Evolutionary conservation across 23 tunicate genomes (phyloP), one percentile per base, ranked within the genome.

Genomic region (Trididemnum nubilum): DNA sequence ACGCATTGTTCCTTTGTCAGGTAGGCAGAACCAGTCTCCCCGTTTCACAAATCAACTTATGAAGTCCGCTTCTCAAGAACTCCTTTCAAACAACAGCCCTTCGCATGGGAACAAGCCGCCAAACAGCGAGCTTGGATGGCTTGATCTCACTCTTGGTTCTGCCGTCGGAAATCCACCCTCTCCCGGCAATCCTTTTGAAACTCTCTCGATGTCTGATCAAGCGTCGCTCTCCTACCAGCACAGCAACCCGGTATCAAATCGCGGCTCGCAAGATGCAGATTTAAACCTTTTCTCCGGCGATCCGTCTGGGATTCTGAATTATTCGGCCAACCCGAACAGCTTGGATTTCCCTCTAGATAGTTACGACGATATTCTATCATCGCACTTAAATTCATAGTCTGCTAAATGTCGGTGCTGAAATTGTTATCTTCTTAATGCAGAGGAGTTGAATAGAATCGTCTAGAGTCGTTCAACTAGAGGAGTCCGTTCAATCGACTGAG

Each of bases 31-130:
- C 32, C 69, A 82, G 35, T 91, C 97, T 0, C 81, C 90, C 71
- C 72, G 85, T 7, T 35, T 54, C 19, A 51, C 61, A 52, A 44
- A 64, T 21, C 85, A 90, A 39, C 85, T 91, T 3, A 52, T 81
- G 15, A 91, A 91, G 83, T 91, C 97, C 3, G 85, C 90, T 1
- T 91, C 97, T 0, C 97, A 91, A 65, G 97, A 91, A 65, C 90
- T 91, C 27, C 77, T 91, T 2, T 80, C 90, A 35, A 25, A 44
- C 28, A 81, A 86, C 66, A 35, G 58, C 0, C 71, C 51, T 12
- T 3, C 73, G 58, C 81, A 51, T 2, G 27, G 1, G 2, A 51
- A 73, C 35, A 72, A 60, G 54, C 57, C 61, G 78, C 65, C 71
- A 64, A 86, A 71, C 26, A 76, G 85, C 38, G 89, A 91, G 51